Conservation (phyloP, 2,797 vertebrate genomes). For the Sarcoramphus papa region DNA sequence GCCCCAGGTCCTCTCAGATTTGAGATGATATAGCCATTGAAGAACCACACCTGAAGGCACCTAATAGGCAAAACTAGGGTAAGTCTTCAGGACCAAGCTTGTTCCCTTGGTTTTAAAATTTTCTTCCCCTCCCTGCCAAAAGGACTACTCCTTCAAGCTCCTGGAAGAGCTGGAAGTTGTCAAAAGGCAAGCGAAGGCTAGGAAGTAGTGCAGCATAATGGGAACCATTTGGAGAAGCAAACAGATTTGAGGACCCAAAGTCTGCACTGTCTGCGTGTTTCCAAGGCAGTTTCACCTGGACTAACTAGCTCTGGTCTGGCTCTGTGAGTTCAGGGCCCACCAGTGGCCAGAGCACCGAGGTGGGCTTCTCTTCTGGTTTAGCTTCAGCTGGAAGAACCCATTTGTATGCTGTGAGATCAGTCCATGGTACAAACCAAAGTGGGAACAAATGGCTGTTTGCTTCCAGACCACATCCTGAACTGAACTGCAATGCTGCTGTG, state of each 20-base stretch:
- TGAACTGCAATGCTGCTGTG: neutral
- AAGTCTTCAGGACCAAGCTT: neutral
- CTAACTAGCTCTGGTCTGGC: neutral
- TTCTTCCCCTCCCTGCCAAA: neutral
- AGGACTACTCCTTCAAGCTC: neutral
- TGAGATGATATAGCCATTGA: neutral
- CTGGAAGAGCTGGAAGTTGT: neutral
- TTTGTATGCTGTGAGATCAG: neutral
- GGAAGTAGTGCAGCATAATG: neutral
- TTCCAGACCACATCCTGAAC: neutral
- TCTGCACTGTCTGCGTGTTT: neutral
- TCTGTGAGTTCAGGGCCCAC: neutral
- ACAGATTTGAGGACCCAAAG: neutral
- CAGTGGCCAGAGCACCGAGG: neutral
- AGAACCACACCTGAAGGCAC: neutral
- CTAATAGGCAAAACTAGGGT: neutral
- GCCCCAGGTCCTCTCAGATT: neutral
- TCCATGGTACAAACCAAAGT: rapidly evolving
- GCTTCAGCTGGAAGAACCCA: neutral
- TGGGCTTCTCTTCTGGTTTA: neutral
- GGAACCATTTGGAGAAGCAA: neutral
- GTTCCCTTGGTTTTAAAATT: neutral
- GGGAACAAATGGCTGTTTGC: neutral
- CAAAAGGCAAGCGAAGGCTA: neutral
- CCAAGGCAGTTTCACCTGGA: neutral